Conservation (phyloP, 2,113 vertebrate species). For the Seriola rivoliana region DNA sequence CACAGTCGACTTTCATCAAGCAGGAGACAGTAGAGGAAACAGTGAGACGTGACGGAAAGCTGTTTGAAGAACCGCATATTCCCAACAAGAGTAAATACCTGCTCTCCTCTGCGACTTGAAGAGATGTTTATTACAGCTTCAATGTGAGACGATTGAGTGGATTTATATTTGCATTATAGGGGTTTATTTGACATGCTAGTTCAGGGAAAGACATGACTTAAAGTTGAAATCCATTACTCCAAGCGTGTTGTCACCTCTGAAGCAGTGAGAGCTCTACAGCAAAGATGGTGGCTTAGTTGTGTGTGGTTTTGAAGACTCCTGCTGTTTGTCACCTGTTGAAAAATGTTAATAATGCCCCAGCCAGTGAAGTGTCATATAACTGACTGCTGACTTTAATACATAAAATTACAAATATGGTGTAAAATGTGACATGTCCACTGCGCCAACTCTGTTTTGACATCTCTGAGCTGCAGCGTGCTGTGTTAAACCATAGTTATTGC, state of each 20-base stretch:
- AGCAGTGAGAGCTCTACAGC: not conserved
- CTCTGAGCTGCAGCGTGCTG: not conserved
- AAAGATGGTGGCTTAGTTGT: slow-evolving; percentile 6
- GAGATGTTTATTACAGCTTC: slow-evolving; percentile 7
- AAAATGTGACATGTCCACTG: not conserved
- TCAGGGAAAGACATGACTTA: slow-evolving; percentile 30
- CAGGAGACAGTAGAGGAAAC: slow-evolving; percentile 17
- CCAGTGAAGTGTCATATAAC: not conserved
- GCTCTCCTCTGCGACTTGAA: slow-evolving; percentile 24
- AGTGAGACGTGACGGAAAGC: slow-evolving; percentile 4
- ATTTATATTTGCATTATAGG: slow-evolving; percentile 37
- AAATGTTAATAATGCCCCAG: not conserved
- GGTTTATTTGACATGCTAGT: slow-evolving; percentile 29
- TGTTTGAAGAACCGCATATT: slow-evolving; percentile 23
- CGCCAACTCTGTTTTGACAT: not conserved
- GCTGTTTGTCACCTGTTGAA: slow-evolving; percentile 10
- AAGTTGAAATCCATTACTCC: slow-evolving; percentile 20
- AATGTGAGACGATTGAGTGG: slow-evolving; percentile 20
- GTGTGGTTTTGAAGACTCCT: not conserved
- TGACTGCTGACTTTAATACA: not conserved
- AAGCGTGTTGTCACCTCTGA: slow-evolving; percentile 17
- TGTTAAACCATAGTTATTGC: too few relatives aligned
- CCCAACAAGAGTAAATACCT: slow-evolving; percentile 8
- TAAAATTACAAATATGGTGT: not conserved
- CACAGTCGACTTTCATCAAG: slow-evolving; percentile 39